Conservation (phyloP, 2,113 vertebrate genomes). For the Dasyornis broadbenti region DNA sequence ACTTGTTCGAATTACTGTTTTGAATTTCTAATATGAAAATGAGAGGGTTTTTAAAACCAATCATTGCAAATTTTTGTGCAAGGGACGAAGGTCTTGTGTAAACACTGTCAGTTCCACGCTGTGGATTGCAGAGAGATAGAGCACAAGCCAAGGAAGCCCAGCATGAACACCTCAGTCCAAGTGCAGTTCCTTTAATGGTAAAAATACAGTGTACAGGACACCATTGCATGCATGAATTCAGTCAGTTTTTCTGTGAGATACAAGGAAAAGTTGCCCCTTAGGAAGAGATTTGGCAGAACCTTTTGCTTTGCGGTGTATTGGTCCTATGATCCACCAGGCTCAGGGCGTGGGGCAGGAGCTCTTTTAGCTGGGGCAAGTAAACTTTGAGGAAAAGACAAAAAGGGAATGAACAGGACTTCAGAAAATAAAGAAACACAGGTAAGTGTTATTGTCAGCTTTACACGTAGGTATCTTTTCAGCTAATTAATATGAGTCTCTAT, state of each 20-base stretch:
- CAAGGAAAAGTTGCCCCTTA: background rate
- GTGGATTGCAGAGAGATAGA: background rate
- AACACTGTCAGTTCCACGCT: rapidly evolving
- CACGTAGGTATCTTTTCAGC: rapidly evolving
- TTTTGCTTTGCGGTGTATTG: background rate
- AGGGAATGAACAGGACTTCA: background rate
- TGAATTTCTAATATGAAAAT: background rate
- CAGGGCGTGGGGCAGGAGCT: background rate
- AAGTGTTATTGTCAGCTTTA: background rate
- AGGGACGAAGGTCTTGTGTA: background rate
- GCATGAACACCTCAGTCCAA: background rate
- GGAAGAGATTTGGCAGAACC: background rate
- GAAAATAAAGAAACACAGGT: background rate
- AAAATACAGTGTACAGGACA: rapidly evolving
- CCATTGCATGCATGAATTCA: background rate
- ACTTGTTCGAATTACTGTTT: background rate
- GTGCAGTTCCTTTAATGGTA: background rate
- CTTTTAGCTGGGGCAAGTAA: rapidly evolving
- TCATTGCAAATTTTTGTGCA: background rate
- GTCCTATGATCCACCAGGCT: background rate
- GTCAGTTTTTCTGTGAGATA: background rate
- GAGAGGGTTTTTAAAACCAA: background rate
- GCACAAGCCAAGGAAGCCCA: background rate
- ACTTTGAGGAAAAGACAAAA: background rate
- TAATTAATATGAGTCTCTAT: background rate